A percentile compares a stretch with the other conserved stretches of the same genome.
Evolutionary conservation across 2,113 vertebrate genomes (phyloP).

Genomic region (Ursus arctos): DNA sequence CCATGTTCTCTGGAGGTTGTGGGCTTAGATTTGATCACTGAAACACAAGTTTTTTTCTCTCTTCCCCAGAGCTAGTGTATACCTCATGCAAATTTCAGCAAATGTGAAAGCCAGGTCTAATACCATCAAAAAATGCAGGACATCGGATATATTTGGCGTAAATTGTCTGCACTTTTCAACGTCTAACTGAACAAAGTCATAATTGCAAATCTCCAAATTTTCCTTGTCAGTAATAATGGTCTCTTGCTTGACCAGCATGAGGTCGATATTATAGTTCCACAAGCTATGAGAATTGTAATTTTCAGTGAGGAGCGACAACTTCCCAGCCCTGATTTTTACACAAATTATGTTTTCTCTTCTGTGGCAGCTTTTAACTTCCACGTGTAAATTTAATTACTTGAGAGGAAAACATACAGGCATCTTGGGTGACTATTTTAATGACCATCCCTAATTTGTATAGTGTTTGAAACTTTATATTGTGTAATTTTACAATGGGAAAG

Average conservation of each 20-base stretch:
- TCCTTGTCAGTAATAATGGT: conserved; percentile 71
- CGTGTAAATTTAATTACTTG: conserved; percentile 64
- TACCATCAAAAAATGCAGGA: conserved; percentile 19
- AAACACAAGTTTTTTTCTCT: background rate
- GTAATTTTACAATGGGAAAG: conserved; percentile 12
- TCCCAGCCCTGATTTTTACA: conserved; percentile 38
- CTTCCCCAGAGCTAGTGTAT: background rate
- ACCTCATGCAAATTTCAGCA: conserved; percentile 59
- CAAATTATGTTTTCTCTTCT: conserved; percentile 70
- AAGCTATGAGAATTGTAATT: conserved; percentile 79
- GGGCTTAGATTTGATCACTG: background rate
- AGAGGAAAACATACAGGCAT: conserved; percentile 29
- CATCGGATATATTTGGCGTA: conserved; percentile 48
- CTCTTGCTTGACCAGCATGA: conserved; percentile 76
- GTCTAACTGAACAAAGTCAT: conserved; percentile 66
- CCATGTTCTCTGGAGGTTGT: background rate
- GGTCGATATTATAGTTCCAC: conserved; percentile 64
- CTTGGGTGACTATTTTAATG: conserved; percentile 53
- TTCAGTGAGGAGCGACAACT: conserved; percentile 69
- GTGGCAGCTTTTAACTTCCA: conserved; percentile 63
- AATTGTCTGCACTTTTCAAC: conserved; percentile 67
- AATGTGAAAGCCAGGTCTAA: conserved; percentile 44
- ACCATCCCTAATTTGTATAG: conserved; percentile 28
- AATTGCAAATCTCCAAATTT: conserved; percentile 76
- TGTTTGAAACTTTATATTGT: conserved; percentile 33